Evolutionary conservation across 1,140 invertebrate genomes (phyloP), one percentile per base, ranked within the genome.

Genomic region (Danaus plexippus): DNA sequence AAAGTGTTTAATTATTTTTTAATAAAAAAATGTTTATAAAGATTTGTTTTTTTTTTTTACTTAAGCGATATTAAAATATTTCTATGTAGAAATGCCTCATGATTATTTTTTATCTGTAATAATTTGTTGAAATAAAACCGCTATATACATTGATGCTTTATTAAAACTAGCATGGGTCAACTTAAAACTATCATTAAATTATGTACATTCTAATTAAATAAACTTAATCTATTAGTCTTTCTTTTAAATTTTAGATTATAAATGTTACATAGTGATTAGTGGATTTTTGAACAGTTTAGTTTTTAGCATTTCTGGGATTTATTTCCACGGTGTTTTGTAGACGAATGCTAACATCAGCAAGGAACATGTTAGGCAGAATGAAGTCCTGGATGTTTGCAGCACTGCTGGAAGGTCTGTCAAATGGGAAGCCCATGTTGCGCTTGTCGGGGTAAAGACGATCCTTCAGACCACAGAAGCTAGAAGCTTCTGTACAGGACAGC

Each of bases 401-500:
- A 18, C 86, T 88, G 62, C 72, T 71, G 0, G 83, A 75, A 2
- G 88, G 88, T 15, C 92, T 86, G 77, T 93, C 92, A 86, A 93
- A 93, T 22, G 92, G 92, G 77, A 88, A 93, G 51, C 92, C 92
- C 92, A 94, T 94, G 48, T 90, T 71, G 54, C 91, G 89, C 44
- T 75, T 83, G 77, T 94, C 92, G 0, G 92, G 92, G 77, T 91
- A 94, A 54, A 89, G 81, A 43, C 88, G 87, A 67, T 93, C 91
- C 58, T 88, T 89, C 11, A 93, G 71, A 0, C 92, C 92, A 60
- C 92, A 94, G 85, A 90, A 93, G 55, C 91, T 92, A 40, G 87
- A 89, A 0, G 92, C 92, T 62, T 92, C 90, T 13, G 84, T 81
- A 71, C 92, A 93, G 2, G 75, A 71, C 46, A 79, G 60, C 42